A percentile compares a stretch with the other conserved stretches of the same genome.
phyloP scores from a whole-genome alignment of 92 coral and sea anemone genomes.

The Virgularia gustaviana region DNA sequence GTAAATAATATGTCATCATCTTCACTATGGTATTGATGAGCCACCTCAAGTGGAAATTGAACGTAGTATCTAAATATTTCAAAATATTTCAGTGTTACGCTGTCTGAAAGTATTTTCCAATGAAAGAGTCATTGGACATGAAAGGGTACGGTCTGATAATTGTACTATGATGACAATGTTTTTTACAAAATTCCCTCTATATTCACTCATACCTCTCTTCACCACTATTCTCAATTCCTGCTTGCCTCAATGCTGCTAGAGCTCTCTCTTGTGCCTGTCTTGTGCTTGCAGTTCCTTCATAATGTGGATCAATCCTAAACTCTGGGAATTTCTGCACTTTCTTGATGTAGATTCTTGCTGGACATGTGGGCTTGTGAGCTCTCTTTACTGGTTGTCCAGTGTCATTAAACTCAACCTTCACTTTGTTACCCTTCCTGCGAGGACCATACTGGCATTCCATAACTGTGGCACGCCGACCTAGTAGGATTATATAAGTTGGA shows the following conservation, averaged over 20 bases:
- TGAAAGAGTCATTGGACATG: too few relatives aligned
- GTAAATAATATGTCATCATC: conserved; percentile 65
- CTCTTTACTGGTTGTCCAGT: conserved; percentile 54
- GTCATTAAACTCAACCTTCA: conserved; percentile 63
- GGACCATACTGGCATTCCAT: conserved; percentile 99
- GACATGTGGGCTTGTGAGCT: conserved; percentile 90
- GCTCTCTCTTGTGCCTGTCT: conserved; percentile 98
- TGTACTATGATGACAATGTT: too few relatives aligned
- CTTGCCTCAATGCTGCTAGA: conserved; percentile 69
- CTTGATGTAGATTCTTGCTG: conserved; percentile 94
- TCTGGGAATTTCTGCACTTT: conserved; percentile 94
- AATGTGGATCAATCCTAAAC: conserved; percentile 76
- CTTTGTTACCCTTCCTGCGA: conserved; percentile 89
- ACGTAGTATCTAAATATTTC: conserved; percentile 68
- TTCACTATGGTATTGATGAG: conserved; percentile 89
- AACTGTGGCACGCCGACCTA: conserved; percentile 97
- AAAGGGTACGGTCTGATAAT: too few relatives aligned
- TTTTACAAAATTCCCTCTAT: too few relatives aligned
- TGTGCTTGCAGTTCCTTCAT: conserved; percentile 75
- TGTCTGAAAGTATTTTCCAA: background rate
- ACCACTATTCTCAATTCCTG: conserved; percentile 85
- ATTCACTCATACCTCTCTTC: conserved; percentile 81
- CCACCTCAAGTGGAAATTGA: conserved; percentile 86
- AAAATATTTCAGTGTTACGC: background rate
- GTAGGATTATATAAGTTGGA: too few relatives aligned